Evolutionary conservation across 2,888 invertebrate species (phyloP).

Genomic region (Helleia helle): DNA sequence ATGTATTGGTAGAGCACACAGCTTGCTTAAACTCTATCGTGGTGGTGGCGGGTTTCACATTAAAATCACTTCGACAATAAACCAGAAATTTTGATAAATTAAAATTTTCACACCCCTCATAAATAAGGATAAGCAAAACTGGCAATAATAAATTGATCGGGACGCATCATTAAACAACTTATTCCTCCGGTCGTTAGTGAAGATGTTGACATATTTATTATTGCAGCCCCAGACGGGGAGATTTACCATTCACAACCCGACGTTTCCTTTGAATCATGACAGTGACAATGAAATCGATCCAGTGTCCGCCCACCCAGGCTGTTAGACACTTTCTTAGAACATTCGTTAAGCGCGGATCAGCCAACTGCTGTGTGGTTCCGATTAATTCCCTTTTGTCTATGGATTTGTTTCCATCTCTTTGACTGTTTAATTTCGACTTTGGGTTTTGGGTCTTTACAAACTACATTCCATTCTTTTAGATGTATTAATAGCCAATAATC

Average conservation of each 20-base stretch:
- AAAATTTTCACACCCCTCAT: neutral
- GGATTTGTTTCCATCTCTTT: no score
- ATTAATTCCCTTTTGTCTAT: neutral
- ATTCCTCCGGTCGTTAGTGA: slow-evolving; percentile 11
- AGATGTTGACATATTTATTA: slow-evolving; percentile 16
- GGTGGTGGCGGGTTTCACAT: no score
- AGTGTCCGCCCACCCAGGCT: slow-evolving; percentile 46
- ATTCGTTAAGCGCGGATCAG: slow-evolving; percentile 13
- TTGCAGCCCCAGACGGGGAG: slow-evolving; percentile 15
- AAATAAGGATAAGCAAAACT: slow-evolving; percentile 4
- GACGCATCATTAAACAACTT: slow-evolving; percentile 12
- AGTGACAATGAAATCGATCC: slow-evolving; percentile 32
- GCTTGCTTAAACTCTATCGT: no score
- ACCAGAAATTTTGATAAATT: neutral
- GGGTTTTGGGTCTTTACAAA: no score
- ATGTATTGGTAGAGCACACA: no score
- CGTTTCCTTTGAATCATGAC: slow-evolving; percentile 28
- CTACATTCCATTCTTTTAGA: no score
- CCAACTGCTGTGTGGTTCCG: slow-evolving; percentile 15
- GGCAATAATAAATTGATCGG: slow-evolving; percentile 4
- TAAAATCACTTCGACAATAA: no score
- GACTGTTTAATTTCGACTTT: no score
- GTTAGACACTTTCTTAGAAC: slow-evolving; percentile 40
- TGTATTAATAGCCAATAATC: no score
- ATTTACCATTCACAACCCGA: slow-evolving; percentile 26